Conservation (phyloP, 2,797 vertebrate species). For the Notoglanidium macrostoma region DNA sequence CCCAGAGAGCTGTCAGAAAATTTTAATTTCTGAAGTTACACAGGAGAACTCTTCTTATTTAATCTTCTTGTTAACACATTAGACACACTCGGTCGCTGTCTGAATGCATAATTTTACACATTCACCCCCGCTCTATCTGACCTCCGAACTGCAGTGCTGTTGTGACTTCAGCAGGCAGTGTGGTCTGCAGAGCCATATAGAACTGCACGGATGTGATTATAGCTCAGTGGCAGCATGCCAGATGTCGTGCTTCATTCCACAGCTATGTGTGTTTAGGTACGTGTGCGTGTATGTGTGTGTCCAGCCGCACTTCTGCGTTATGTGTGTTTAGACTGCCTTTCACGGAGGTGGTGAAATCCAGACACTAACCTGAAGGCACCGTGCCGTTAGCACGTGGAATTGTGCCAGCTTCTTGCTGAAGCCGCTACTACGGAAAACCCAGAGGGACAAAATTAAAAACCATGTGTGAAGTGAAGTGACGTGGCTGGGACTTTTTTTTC, state of each 20-base stretch:
- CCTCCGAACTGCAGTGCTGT: background rate
- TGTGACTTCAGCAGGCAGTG: background rate
- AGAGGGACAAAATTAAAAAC: slow-evolving; percentile 51
- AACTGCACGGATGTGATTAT: slow-evolving; percentile 23
- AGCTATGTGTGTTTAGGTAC: slow-evolving; percentile 31
- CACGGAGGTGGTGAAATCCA: slow-evolving; percentile 58
- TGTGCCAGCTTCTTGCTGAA: slow-evolving; percentile 43
- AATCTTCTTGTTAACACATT: slow-evolving; percentile 3
- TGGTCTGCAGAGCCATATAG: slow-evolving; percentile 21
- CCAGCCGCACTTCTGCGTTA: slow-evolving; percentile 52
- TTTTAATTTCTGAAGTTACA: background rate
- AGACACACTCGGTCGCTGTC: background rate
- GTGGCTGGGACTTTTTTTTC: slow-evolving; percentile 39
- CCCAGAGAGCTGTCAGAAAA: background rate
- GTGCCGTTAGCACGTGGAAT: slow-evolving; percentile 49
- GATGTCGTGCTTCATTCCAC: slow-evolving; percentile 38
- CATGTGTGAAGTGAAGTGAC: slow-evolving; percentile 35
- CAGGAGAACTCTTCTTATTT: slow-evolving; percentile 1
- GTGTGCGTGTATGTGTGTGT: slow-evolving; percentile 39
- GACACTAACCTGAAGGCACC: slow-evolving; percentile 50
- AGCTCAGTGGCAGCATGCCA: slow-evolving; percentile 28
- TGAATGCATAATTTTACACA: slow-evolving; percentile 12
- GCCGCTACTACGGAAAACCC: slow-evolving; percentile 52
- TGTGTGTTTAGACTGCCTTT: slow-evolving; percentile 62
- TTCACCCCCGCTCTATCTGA: background rate